These are phyloP conservation scores for Syrrhaptes paradoxus DNA, from an alignment of 2,113 vertebrate species.

Conservation along the genomic window DNA sequence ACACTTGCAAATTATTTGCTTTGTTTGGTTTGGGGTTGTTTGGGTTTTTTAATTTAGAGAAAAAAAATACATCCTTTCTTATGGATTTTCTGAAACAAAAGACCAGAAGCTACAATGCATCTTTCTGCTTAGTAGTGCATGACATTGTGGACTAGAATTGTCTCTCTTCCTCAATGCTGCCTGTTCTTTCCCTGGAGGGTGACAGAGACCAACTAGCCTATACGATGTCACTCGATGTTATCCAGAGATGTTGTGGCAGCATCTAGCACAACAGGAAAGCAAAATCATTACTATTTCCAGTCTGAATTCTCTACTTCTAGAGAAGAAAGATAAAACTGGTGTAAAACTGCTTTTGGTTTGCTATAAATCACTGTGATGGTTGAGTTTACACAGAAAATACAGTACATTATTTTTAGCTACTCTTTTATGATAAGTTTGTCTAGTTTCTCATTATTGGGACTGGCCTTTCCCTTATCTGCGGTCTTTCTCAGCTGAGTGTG, in stretches of 20 bases:
- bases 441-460: not conserved
- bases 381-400: not conserved
- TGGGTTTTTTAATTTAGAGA: not conserved
- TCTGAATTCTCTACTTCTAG: not conserved
- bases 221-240: not conserved
- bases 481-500: not conserved
- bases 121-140: not conserved
- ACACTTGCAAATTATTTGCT: constrained; percentile 26
- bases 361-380: not conserved
- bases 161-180: not conserved
- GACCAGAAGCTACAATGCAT: not conserved
- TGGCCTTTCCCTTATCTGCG: not conserved
- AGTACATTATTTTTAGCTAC: not conserved
- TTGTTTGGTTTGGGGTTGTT: not conserved
- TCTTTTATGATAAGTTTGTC: not conserved
- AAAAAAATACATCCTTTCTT: not conserved
- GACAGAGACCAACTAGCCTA: not conserved
- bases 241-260: not conserved
- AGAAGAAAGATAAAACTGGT: not conserved
- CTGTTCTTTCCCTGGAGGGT: not conserved
- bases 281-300: not conserved
- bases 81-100: not conserved
- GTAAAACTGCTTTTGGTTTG: not conserved
- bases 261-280: not conserved
- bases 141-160: not conserved